Base-by-base conservation (phyloP, 2,113 vertebrate species). In the Sylvilagus bachmani region DNA sequence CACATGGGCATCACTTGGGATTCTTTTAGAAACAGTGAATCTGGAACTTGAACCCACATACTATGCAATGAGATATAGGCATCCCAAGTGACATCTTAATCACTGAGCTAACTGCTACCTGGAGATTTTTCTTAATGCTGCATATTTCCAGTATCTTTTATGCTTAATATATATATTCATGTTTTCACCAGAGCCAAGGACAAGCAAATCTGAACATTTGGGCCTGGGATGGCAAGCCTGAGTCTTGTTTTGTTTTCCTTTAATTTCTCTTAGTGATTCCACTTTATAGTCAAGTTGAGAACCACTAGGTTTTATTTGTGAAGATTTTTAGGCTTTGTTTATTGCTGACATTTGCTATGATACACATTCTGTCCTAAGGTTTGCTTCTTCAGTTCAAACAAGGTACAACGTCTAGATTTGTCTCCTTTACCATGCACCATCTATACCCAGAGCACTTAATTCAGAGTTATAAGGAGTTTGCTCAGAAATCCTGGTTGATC, bases 401-500 rank as follows among this genome's bases (percentile, higher is more conserved):
- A 84, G 24, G 2, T 7, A 38, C 36, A 82, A 29, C 6, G 11
- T 58, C 61, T 67, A 21, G 21, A 9, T 6, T 73, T 77, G 5
- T 75, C 38, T 73, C 10, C 1, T 44, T 14, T 29, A 8, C 21
- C 14, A 19, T 1, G 8, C 25, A 58, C 61, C 49, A 38, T 10
- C 10, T 7, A 31, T n/a, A n/a, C 5, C 19, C 3, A 2, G 2
- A 22, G 1, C 19, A 3, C 31, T 81, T 27, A 36, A 8, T 53
- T 29, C 36, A 22, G 22, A 29, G 6, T n/a, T 36, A 14, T 29
- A 16, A 14, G 61, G 36, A 71, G 4, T 8, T 85, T 31, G 17
- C 31, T 87, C 38, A 78, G 62, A 70, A 70, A 33, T 36, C 6
- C 6, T 12, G 36, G 0, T 31, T 58, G 19, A 53, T 66, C 33